Evolutionary conservation across 2,888 invertebrate species (phyloP), one percentile per base, ranked within the genome.

Genomic region (Agrochola lychnidis): DNA sequence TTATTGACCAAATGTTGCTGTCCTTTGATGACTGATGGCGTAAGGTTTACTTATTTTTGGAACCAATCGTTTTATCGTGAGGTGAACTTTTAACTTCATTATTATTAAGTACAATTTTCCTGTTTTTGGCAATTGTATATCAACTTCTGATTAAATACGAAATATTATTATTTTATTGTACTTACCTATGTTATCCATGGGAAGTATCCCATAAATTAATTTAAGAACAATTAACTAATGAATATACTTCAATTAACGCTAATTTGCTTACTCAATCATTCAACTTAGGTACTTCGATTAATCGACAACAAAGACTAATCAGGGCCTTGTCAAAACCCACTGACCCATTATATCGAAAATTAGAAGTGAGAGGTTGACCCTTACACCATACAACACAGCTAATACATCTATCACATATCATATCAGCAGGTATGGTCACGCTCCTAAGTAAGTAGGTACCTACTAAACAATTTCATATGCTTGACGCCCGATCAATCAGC

Each of bases 401-500:
- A 66, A 22, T 12, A 42, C 16, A 68, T 83, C 68, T 63, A 73
- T 61, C 59, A 36, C 40, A 51, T 64, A 61, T 63, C 67, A 51
- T 66, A 71, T 70, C 73, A 67, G 56, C 62, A 57, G 70, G 61
- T 81, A 68, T 16, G 22, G 79, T 86, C 88, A 86, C 82, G 87
- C 10, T 61, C 12, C 6, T 7, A 59, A 30, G 62, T 73, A 64
- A 10, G 25, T 66, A 68, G 4, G 10, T n/a, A 42, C n/a, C n/a
- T n/a, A n/a, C 64, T 73, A 71, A 70, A 78, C 64, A 68, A 82
- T 84, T 88, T 78, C 82, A 70, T 76, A 85, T 62, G 70, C 70
- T 71, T 78, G 82, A 76, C 78, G 73, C 51, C 72, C 70, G 72
- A 88, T 87, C 85, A 81, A 88, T 87, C 88, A 76, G 42, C 62